Evolutionary conservation across 2,797 vertebrate genomes (phyloP), one percentile per base, ranked within the genome.

Genomic region (Denticeps clupeoides): DNA sequence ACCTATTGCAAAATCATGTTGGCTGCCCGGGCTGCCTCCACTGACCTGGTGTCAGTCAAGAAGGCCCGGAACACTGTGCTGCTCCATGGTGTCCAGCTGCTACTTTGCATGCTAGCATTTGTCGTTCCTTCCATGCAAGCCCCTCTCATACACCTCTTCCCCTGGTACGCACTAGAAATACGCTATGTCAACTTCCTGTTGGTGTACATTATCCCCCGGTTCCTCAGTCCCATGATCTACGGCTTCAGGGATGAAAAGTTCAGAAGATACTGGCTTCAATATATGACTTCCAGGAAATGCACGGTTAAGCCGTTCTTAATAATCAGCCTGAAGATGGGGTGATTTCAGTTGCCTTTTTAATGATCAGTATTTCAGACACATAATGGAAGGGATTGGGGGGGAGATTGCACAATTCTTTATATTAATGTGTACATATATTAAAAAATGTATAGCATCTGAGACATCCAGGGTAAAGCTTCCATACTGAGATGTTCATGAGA

Each of bases 131-230:
- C 80, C 27, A 73, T 85, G 16, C 82, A 86, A 65, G 71, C 75
- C 0, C 67, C 66, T 1, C 79, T 86, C 47, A 80, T 86, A 70
- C 66, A 73, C 3, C 61, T 79, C 7, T 86, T 84, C 59, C 82
- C 82, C 1, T 27, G 11, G 21, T 53, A 76, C 5, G 54, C 72
- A 22, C 57, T 84, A 59, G 84, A 85, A 70, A 85, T 85, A 6
- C 79, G 80, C 1, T 85, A 86, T 55, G 41, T 84, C 55, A 83
- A 82, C 60, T 85, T 80, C 62, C 67, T 86, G 63, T 60, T 83
- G 3, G 82, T 86, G 32, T 86, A 86, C 62, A 78, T 86, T 56
- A 83, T 85, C 24, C 82, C 84, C 0, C 75, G 84, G 4, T 86
- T 86, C 56, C 60, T 86, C 35, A 85, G 82, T 40, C 82, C 84